Conservation (phyloP, 2,888 invertebrate species). For the Muscina levida region DNA sequence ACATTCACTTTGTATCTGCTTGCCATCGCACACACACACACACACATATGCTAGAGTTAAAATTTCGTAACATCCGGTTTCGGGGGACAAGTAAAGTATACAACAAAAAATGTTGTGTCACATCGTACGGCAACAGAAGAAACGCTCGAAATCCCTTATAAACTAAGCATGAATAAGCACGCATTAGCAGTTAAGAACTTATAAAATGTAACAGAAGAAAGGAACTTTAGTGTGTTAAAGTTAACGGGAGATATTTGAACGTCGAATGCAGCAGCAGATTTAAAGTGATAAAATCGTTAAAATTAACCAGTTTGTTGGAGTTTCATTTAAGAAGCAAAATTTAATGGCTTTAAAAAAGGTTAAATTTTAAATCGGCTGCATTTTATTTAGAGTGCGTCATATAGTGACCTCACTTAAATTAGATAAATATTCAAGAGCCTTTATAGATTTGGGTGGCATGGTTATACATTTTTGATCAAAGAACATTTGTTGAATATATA, state of each 20-base stretch:
- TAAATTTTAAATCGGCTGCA: no score
- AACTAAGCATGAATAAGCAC: slow-evolving; percentile 28
- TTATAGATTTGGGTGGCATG: no score
- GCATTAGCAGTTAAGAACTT: slow-evolving; percentile 25
- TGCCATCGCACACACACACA: slow-evolving; percentile 31
- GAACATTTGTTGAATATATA: no score
- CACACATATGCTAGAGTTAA: slow-evolving; percentile 37
- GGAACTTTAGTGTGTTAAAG: not conserved
- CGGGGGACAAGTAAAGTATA: slow-evolving; percentile 37
- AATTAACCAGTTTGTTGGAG: no score
- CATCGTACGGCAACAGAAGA: not conserved
- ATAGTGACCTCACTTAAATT: not conserved
- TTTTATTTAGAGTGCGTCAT: not conserved
- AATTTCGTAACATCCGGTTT: slow-evolving; percentile 51
- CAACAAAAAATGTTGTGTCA: slow-evolving; percentile 1
- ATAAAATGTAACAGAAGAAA: slow-evolving; percentile 1
- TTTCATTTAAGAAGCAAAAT: no score
- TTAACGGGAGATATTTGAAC: not conserved
- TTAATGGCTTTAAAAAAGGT: no score
- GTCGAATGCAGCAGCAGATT: not conserved
- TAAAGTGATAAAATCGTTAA: no score
- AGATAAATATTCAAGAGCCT: no score
- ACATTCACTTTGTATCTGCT: slow-evolving; percentile 20
- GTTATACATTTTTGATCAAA: no score
- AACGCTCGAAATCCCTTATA: not conserved